These are phyloP conservation scores for Chauna torquata DNA, from an alignment of 2,113 vertebrate genomes.

Conservation along the genomic window DNA sequence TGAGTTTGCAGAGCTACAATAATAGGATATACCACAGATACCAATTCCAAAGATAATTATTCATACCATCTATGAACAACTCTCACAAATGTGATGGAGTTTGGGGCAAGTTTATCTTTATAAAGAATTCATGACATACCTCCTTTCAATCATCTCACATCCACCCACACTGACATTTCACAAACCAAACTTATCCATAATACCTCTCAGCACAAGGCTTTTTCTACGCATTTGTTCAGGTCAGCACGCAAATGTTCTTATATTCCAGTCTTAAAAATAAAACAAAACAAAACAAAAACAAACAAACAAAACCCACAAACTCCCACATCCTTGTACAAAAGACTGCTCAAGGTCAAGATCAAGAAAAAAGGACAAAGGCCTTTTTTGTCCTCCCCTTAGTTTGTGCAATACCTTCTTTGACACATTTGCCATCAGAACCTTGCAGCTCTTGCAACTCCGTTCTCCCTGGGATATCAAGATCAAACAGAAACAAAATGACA, in stretches of 20 bases:
- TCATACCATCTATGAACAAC: conserved; percentile 56
- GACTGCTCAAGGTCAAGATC: conserved; percentile 42
- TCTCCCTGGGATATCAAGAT: background rate
- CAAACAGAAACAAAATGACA: background rate
- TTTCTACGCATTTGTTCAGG: conserved; percentile 72
- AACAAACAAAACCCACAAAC: background rate
- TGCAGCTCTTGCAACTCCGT: background rate
- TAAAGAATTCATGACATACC: conserved; percentile 63
- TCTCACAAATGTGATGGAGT: conserved; percentile 51
- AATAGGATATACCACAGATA: background rate
- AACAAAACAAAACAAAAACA: background rate
- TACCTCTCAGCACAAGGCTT: conserved; percentile 50
- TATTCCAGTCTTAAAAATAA: conserved; percentile 35
- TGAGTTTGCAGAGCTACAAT: background rate
- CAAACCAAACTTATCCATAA: conserved; percentile 40
- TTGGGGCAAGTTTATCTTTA: conserved; percentile 51
- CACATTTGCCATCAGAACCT: background rate
- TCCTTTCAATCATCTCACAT: conserved; percentile 64
- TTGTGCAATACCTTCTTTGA: conserved; percentile 6
- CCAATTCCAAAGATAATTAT: conserved; percentile 47
- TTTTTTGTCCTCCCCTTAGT: background rate
- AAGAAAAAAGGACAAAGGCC: background rate
- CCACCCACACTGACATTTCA: conserved; percentile 76
- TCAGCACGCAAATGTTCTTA: conserved; percentile 68
- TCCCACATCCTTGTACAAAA: conserved; percentile 32